These are phyloP conservation scores for Andrena flavipes DNA, from an alignment of 2,888 invertebrate genomes.

Conservation along the genomic window DNA sequence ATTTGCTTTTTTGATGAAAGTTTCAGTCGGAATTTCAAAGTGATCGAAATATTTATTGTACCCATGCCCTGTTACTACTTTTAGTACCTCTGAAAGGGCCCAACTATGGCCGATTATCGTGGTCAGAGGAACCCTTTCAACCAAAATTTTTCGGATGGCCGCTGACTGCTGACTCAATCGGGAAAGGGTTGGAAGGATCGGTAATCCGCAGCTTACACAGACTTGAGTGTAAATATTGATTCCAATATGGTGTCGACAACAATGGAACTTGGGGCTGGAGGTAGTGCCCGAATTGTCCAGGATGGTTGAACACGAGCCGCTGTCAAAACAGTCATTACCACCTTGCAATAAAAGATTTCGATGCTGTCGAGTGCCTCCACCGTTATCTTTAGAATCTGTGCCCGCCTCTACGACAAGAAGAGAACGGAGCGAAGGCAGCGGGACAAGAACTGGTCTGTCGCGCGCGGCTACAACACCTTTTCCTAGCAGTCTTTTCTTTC, in stretches of 20 bases:
- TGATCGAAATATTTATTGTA: background rate
- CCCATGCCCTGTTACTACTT: background rate
- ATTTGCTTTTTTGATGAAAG: too few species aligned
- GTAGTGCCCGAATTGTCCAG: slow-evolving; percentile 60
- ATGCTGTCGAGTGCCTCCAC: background rate
- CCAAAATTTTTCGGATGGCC: slow-evolving; percentile 20
- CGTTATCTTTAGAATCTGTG: slow-evolving; percentile 43
- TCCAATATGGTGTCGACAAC: slow-evolving; percentile 78
- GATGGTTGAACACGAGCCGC: slow-evolving; percentile 70
- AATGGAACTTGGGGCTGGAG: slow-evolving; percentile 69
- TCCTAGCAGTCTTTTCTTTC: too few species aligned
- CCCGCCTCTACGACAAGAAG: background rate
- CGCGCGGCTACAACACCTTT: background rate
- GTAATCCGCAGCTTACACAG: slow-evolving; percentile 80
- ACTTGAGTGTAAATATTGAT: slow-evolving; percentile 83
- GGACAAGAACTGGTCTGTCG: slow-evolving; percentile 2
- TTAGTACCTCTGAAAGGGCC: slow-evolving; percentile 23
- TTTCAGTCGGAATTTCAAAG: too few species aligned
- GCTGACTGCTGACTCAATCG: slow-evolving; percentile 49
- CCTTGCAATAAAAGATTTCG: slow-evolving; percentile 64
- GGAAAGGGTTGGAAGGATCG: slow-evolving; percentile 76
- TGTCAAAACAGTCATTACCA: slow-evolving; percentile 82
- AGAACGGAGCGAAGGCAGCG: slow-evolving; percentile 2
- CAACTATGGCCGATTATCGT: background rate
- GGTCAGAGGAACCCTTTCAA: slow-evolving; percentile 19